A percentile compares a stretch with the other conserved stretches of the same genome.
Conservation (phyloP, 2,888 invertebrate species). For the Stratiomys singularior region DNA sequence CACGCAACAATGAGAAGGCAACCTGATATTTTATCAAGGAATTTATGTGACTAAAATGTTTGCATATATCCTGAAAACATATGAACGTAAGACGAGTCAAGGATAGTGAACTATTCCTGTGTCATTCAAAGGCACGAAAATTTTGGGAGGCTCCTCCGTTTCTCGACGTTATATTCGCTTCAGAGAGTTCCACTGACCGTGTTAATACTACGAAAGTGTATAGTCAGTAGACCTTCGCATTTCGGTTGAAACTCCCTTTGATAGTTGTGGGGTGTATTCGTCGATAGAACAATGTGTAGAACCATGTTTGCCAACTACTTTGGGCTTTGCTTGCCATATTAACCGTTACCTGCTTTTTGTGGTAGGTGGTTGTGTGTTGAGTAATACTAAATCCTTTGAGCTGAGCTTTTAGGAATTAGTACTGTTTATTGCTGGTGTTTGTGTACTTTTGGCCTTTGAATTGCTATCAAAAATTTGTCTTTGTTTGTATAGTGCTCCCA, state of each 20-base stretch:
- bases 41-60: background rate
- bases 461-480: background rate
- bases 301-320: background rate
- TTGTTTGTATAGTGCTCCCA: background rate
- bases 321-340: background rate
- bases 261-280: slow-evolving; percentile 16
- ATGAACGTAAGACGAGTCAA: background rate
- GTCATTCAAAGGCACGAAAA: background rate
- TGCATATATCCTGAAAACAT: too few species aligned
- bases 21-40: slow-evolving; percentile 27
- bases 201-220: background rate
- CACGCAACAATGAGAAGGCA: slow-evolving; percentile 33
- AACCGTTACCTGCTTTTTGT: background rate
- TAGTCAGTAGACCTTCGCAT: slow-evolving; percentile 1
- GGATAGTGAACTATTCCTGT: background rate
- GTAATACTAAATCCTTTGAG: background rate
- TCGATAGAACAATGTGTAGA: background rate
- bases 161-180: slow-evolving; percentile 16
- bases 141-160: background rate
- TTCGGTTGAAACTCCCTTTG: background rate
- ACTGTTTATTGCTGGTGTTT: background rate
- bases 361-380: background rate
- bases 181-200: background rate
- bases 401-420: background rate
- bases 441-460: background rate